Base-by-base conservation (phyloP, 2,113 vertebrate genomes). In the Thalassoma bifasciatum region DNA sequence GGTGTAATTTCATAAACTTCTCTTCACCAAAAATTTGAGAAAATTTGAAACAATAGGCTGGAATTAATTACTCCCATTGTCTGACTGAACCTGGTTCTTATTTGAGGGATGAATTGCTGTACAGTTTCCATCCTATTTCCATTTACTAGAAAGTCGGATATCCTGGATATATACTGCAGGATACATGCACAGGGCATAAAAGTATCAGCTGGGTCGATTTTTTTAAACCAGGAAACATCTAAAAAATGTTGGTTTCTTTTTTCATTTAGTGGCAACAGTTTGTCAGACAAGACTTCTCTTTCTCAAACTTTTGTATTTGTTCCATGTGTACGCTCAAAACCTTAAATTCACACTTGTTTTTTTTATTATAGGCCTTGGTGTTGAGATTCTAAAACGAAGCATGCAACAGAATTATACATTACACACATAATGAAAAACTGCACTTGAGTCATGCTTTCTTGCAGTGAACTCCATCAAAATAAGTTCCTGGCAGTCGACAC, bases 341-440 rank as follows among this genome's bases (percentile, higher is more conserved):
- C 24, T 19, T 16, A 51, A 46, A 57, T 10, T 57, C n/a, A 47
- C n/a, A 23, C 42, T 36, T 9, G 17, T n/a, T 30, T 34, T 53
- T 56, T 24, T 66, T n/a, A 60, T 30, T 4, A 40, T 19, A 46
- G 1, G 23, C 1, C 47, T 63, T 13, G 56, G n/a, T 42, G 19
- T 49, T 34, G 34, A 42, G 40, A 34, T 21, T 30, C 22, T 42
- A 23, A 63, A 56, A 54, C 58, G 42, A 49, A 69, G 17, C 66
- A 77, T 77, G 66, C 75, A 77, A 62, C 38, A 62, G 17, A 34
- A 71, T 57, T 61, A 71, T 30, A 30, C 30, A 6, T 30, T 30
- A 59, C 52, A 58, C 75, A 71, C n/a, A 50, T 57, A 23, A 64
- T 62, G 9, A 46, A 51, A 69, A 50, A 60, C 24, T 53, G n/a